Conservation (phyloP, 1,140 invertebrate species). For the Penaeus indicus region DNA sequence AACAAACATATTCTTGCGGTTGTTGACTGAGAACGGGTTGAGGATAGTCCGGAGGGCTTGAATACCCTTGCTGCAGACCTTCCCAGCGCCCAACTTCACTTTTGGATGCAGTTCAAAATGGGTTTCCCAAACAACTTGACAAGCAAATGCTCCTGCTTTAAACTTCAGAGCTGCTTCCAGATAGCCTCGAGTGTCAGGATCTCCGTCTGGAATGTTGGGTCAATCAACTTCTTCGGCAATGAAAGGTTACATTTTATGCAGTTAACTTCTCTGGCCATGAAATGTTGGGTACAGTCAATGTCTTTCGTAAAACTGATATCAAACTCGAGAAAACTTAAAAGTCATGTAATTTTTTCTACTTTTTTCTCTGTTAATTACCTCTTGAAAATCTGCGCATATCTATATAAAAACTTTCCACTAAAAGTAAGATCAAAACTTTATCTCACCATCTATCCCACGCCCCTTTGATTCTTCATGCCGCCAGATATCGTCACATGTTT, state of each 20-base stretch:
- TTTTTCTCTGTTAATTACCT: not conserved
- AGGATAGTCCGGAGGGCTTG: conserved; percentile 77
- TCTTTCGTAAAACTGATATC: not conserved
- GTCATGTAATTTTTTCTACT: not conserved
- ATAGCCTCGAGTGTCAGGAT: conserved; percentile 68
- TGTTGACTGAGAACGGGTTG: conserved; percentile 81
- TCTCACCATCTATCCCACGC: conserved; percentile 45
- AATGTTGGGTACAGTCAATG: not conserved
- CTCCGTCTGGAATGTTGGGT: conserved; percentile 66
- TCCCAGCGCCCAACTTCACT: conserved; percentile 74
- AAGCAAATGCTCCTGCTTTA: conserved; percentile 80
- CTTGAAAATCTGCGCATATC: not conserved
- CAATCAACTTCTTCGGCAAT: not conserved
- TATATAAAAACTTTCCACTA: not conserved
- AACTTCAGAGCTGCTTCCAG: conserved; percentile 74
- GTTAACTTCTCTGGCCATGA: too few species aligned
- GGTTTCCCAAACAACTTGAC: conserved; percentile 81
- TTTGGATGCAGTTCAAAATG: conserved; percentile 81
- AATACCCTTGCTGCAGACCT: conserved; percentile 69
- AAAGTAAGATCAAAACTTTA: not conserved
- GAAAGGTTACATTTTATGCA: too few species aligned
- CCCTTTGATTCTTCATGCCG: conserved; percentile 67
- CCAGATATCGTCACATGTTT: conserved; percentile 76
- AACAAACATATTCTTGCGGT: conserved; percentile 86
- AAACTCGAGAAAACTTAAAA: not conserved